Base-by-base conservation (phyloP, 2,113 vertebrate genomes). In the Silurus asotus region DNA sequence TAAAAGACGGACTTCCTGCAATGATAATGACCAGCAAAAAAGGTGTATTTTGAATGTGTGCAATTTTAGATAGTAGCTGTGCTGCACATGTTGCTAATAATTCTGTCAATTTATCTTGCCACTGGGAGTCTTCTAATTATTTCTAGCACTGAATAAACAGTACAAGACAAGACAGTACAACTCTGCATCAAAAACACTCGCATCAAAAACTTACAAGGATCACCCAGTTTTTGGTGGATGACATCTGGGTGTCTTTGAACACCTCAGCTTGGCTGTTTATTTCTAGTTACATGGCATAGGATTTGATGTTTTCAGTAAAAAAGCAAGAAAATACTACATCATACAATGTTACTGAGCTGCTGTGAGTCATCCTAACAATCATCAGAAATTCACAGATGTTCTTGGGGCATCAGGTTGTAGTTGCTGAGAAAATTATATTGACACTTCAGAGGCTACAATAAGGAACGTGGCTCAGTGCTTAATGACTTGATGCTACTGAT, bases 11-110 rank as follows among this genome's bases (percentile, higher is more conserved):
- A 76, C 56, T 75, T 76, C 56, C 70, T 56, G 51, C 69, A 51
- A 84, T 48, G 83, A 58, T 84, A 84, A 62, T 51, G 56, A 74
- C 20, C 83, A 76, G 23, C 45, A 84, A 58, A 84, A 61, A 23
- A 62, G 61, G 61, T 14, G n/a, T 4, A 37, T 75, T 23, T 84
- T n/a, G 5, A 84, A 70, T 11, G 70, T 15, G 62, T 28, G 7
- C 75, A 75, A 75, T 61, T 84, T 11, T 6, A 61, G 20, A 84
- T 84, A 84, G 76, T 76, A 58, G 82, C 5, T 48, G 25, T 75
- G 45, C 70, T 49, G 56, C 83, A 84, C 64, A 84, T 76, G 70
- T 84, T 23, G 45, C 48, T 61, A 65, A 84, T 77, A 37, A 77
- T 84, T 77, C 70, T 61, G 56, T 59, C 56, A 65, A 37, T 77